Conservation (phyloP, 2,888 invertebrate species). For the Oscheius onirici region DNA sequence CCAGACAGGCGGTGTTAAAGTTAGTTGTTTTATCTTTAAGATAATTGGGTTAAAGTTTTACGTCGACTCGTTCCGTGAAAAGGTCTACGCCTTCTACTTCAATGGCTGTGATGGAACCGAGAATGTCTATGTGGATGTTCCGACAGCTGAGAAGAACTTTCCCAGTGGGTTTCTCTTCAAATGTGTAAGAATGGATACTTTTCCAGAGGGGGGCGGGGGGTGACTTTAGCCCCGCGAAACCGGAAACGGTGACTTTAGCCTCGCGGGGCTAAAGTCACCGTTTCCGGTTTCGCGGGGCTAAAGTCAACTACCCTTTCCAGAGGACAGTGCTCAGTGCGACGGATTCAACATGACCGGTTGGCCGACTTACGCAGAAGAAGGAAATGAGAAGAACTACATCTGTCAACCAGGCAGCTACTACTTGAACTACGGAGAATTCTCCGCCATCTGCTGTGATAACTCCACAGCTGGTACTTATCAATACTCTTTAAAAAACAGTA, state of each 20-base stretch:
- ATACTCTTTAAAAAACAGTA: neutral
- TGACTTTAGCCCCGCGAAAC: too few species aligned
- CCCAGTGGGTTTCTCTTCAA: conserved; percentile 15
- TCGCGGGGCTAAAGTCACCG: too few species aligned
- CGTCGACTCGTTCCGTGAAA: conserved; percentile 26
- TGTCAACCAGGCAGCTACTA: conserved; percentile 29
- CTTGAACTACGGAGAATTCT: conserved; percentile 26
- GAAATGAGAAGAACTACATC: neutral
- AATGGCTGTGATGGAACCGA: conserved; percentile 27
- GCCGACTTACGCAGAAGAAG: conserved; percentile 26
- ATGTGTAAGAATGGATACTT: too few species aligned
- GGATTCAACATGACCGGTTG: conserved; percentile 37
- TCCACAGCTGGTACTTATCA: conserved; percentile 17
- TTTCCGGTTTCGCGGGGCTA: too few species aligned
- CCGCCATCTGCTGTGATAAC: conserved; percentile 34
- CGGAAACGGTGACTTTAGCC: too few species aligned
- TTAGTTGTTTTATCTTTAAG: neutral
- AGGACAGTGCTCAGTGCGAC: conserved; percentile 25
- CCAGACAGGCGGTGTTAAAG: neutral
- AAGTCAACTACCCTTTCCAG: conserved; percentile 12
- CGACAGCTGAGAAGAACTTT: conserved; percentile 23
- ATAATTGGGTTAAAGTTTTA: conserved; percentile 18
- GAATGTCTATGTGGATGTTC: conserved; percentile 22
- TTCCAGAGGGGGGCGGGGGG: too few species aligned
- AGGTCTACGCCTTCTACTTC: conserved; percentile 26